Base-by-base conservation (phyloP, 2,797 vertebrate species). In the Mycteria americana region DNA sequence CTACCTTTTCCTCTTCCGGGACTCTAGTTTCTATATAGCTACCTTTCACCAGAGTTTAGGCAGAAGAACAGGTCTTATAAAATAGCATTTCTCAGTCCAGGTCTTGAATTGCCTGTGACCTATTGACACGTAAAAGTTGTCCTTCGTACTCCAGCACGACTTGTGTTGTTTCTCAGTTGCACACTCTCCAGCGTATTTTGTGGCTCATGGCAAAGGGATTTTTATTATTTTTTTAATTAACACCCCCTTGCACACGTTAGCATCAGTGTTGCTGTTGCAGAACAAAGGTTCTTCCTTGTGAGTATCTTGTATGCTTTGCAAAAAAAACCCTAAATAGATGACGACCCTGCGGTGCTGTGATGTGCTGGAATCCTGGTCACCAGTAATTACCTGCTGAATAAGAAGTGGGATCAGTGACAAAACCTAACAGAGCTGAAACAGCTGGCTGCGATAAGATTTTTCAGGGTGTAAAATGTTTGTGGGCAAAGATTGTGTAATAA, bases 351-450 rank as follows among this genome's bases (percentile, higher is more conserved):
- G 1, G 39, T 45, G 22, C 68, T 64, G 41, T 75, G 1, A 79
- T 76, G 39, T 63, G 56, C 75, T 87, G 81, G 84, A 77, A 82
- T 95, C 67, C 68, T 94, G n/a, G 39, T 91, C 70, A 50, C 57
- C 27, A 1, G 30, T 57, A 70, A 93, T 89, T 94, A 96, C 89
- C 91, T 96, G 85, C 85, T 74, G 64, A 77, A 83, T 83, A 88
- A 89, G 77, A 85, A 92, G 59, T n/a, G 17, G 17, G 27, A 73
- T 95, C 89, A 17, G 51, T 76, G 70, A 60, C 50, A 91, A 92
- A 96, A 82, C 25, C 23, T 73, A 75, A 64, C 11, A 62, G 70
- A 93, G 53, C 59, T 73, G 74, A 88, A 92, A 85, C 51, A 82
- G 67, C 51, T 82, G 2, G 0, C 77, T 70, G 56, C 5, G 3